Evolutionary conservation across 92 coral and sea anemone species (phyloP).

Genomic region (Virgularia gustaviana): DNA sequence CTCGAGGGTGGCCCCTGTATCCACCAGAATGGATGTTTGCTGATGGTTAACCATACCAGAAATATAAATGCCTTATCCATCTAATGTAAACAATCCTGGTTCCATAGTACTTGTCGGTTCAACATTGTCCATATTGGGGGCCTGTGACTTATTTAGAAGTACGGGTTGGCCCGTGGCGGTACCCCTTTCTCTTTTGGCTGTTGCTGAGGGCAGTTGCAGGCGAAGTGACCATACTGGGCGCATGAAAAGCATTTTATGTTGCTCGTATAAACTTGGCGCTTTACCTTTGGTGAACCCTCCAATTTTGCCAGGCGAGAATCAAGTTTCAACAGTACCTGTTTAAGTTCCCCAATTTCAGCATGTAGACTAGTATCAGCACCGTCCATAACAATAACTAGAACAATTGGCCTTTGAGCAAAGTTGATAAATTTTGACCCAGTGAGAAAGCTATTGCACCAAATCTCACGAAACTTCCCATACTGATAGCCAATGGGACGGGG

Average conservation of each 20-base stretch:
- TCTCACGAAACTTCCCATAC: too few relatives aligned
- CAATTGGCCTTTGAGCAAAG: too few relatives aligned
- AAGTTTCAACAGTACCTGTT: slow-evolving; percentile 11
- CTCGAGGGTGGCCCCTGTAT: slow-evolving; percentile 52
- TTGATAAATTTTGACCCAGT: too few relatives aligned
- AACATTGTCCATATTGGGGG: slow-evolving; percentile 1
- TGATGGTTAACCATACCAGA: slow-evolving; percentile 39
- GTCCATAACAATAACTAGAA: too few relatives aligned
- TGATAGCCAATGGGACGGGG: too few relatives aligned
- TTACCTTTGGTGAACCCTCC: slow-evolving; percentile 13
- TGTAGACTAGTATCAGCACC: slow-evolving; percentile 8
- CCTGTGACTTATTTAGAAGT: too few relatives aligned
- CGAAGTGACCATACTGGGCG: slow-evolving; percentile 27
- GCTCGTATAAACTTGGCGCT: background rate
- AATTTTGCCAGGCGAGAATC: background rate
- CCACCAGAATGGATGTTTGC: slow-evolving; percentile 32
- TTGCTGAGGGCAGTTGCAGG: slow-evolving; percentile 29
- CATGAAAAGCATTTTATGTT: slow-evolving; percentile 30
- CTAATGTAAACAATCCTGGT: slow-evolving; percentile 7
- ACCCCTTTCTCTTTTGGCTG: slow-evolving; percentile 37
- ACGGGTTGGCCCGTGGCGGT: slow-evolving; percentile 47
- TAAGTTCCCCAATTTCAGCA: slow-evolving; percentile 15
- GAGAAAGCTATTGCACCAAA: too few relatives aligned
- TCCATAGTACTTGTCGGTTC: too few relatives aligned
- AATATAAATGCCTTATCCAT: slow-evolving; percentile 41